Base-by-base conservation (phyloP, 2,888 invertebrate genomes). In the Macrophya annulata region DNA sequence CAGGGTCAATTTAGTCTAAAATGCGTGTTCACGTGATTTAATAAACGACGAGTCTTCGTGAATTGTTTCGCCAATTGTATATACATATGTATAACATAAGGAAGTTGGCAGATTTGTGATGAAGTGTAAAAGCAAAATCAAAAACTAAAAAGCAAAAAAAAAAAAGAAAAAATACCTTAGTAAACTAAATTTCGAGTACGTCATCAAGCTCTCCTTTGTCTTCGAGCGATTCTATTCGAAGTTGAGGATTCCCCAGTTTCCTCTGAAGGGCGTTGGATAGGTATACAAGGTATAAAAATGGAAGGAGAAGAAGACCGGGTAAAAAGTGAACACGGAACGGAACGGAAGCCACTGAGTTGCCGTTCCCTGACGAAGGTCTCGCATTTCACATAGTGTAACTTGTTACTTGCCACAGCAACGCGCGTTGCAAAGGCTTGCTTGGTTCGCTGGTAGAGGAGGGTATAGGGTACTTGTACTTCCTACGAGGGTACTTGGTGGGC, bases 341-440 rank as follows among this genome's bases (percentile, higher is more conserved):
- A 83, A 71, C 83, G 65, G 68, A 71, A 83, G 83, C 71, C 68
- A 71, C 83, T 40, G 62, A 68, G 62, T 62, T 81, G 81, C 81
- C 59, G 68, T 83, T 83, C 83, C 83, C 71, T 37, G 68, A 25
- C 51, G 68, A 83, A 83, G 83, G 83, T 68, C 71, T 83, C 83
- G 68, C 68, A n/a, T 83, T 83, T 83, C 83, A 71, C 83, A 83
- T 37, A 81, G 62, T 65, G 81, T 81, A 81, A 81, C 81, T 81
- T 65, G 59, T 65, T 59, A 81, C 81, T 77, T 17, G 81, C 62
- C 15, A 21, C 51, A 48, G 37, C 31, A 1, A n/a, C 21, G 48
- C 62, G 81, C 62, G 81, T 62, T 81, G 62, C 81, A 51, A 59
- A 79, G 79, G 68, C 25, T 21, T 21, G 62, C 62, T 25, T 25